phyloP scores from a whole-genome alignment of 2,797 vertebrate species.

The Pristis pectinata region DNA sequence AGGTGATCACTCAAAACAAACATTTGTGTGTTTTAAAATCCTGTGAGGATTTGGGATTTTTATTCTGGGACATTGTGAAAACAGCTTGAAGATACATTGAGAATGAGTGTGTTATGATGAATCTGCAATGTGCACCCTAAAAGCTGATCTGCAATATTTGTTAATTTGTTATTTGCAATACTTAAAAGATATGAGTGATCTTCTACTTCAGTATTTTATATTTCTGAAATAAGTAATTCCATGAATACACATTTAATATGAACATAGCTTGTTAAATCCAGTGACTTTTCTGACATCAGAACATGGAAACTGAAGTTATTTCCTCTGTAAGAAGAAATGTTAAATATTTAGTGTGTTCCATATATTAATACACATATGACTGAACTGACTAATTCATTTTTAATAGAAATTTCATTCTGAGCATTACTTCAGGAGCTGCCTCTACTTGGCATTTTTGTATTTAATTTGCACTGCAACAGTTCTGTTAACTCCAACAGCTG shows the following conservation, averaged over 20 bases:
- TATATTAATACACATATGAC: neutral
- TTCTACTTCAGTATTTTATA: neutral
- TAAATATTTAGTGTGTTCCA: neutral
- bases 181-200: neutral
- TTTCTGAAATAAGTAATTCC: slow-evolving; percentile 5
- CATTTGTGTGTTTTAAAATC: neutral
- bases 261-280: neutral
- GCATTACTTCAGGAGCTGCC: neutral
- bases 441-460: neutral
- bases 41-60: neutral
- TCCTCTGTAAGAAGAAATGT: neutral
- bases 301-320: neutral
- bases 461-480: slow-evolving; percentile 22
- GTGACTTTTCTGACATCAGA: neutral
- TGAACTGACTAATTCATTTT: neutral
- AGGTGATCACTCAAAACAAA: neutral
- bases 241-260: neutral
- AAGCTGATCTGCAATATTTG: neutral
- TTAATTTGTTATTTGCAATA: neutral
- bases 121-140: neutral
- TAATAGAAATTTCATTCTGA: neutral
- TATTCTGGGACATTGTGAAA: neutral
- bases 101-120: neutral
- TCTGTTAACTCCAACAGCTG: slow-evolving; percentile 25
- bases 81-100: neutral